Evolutionary conservation across 2,113 vertebrate species (phyloP), one percentile per base, ranked within the genome.

Genomic region (Indri indri): DNA sequence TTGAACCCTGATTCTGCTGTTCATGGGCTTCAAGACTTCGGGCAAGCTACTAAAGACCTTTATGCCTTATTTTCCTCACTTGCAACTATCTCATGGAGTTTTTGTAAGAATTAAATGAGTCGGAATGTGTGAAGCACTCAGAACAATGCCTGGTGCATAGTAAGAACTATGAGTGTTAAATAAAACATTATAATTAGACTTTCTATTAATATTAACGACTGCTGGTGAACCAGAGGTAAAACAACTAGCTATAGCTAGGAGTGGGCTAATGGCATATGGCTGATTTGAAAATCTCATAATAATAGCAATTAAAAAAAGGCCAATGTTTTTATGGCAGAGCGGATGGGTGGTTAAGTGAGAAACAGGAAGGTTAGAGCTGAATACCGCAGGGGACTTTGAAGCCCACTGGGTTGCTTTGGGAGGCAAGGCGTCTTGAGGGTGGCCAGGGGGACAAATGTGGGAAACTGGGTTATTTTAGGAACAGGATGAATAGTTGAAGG

Each of bases 51-150:
- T 95, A 37, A 80, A 85, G 66, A 87, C 82, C 20, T 74, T 91
- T 94, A 52, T 73, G 50, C 37, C n/a, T 84, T 52, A 20, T 50
- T 92, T 84, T 92, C 45, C 5, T 68, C 20, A 23, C 52, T 54
- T 94, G 47, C 91, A 54, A 23, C 50, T 91, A 74, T 88, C 18
- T 95, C 30, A 40, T 47, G 52, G 79, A n/a, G 13, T 34, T 22
- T 84, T 83, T 92, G 65, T 79, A 88, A 94, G 65, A 22, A 95
- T 92, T 92, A 84, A 76, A 73, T 95, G 71, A 54, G 34, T 90
- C 68, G 70, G 87, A 80, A 77, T 70, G 22, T 86, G 22, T 63
- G 65, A 77, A 92, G 14, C 9, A 59, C 50, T 87, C 92, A 57
- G 22, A 90, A 83, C 52, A 85, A 86, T 80, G n/a, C 74, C 20